Percentiles rank a stretch among this genome's conserved stretches.
Evolutionary conservation across 2,888 invertebrate genomes (phyloP).

Genomic region (Melinaea menophilus): DNA sequence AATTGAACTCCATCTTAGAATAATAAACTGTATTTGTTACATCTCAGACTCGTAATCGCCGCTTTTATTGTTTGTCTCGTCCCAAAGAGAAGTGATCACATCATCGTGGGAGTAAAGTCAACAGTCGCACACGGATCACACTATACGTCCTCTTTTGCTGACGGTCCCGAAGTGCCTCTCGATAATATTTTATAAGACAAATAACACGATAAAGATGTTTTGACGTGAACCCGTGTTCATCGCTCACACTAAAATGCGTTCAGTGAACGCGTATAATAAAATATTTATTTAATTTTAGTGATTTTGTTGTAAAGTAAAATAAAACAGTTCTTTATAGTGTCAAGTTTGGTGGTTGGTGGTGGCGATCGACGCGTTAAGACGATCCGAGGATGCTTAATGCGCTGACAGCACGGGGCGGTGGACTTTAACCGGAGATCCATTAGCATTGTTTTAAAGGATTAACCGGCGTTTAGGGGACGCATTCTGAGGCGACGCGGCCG

Average conservation of each 20-base stretch:
- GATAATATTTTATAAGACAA: slow-evolving; percentile 79
- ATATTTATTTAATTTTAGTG: slow-evolving; percentile 73
- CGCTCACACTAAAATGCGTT: slow-evolving; percentile 77
- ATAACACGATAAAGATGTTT: slow-evolving; percentile 78
- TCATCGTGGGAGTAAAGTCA: slow-evolving; percentile 73
- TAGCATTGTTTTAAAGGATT: slow-evolving; percentile 78
- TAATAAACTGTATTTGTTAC: slow-evolving; percentile 73
- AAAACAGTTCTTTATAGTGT: slow-evolving; percentile 68
- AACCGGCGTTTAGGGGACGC: slow-evolving; percentile 62
- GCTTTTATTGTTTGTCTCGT: slow-evolving; percentile 74
- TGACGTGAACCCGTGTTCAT: slow-evolving; percentile 78
- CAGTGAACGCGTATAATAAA: slow-evolving; percentile 74
- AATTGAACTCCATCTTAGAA: slow-evolving; percentile 62
- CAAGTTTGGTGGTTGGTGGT: slow-evolving; percentile 74
- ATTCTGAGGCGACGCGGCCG: slow-evolving; percentile 53
- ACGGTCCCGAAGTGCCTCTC: slow-evolving; percentile 74
- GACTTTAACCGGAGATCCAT: slow-evolving; percentile 70
- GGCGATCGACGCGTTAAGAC: slow-evolving; percentile 71
- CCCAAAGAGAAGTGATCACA: slow-evolving; percentile 69
- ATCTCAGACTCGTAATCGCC: slow-evolving; percentile 71
- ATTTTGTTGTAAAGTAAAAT: slow-evolving; percentile 63
- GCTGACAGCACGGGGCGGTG: slow-evolving; percentile 69
- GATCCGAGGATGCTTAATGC: slow-evolving; percentile 62
- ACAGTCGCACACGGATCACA: slow-evolving; percentile 71
- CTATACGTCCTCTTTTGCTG: slow-evolving; percentile 75